Base-by-base conservation (phyloP, 2,888 invertebrate species). In the Eupithecia insigniata region DNA sequence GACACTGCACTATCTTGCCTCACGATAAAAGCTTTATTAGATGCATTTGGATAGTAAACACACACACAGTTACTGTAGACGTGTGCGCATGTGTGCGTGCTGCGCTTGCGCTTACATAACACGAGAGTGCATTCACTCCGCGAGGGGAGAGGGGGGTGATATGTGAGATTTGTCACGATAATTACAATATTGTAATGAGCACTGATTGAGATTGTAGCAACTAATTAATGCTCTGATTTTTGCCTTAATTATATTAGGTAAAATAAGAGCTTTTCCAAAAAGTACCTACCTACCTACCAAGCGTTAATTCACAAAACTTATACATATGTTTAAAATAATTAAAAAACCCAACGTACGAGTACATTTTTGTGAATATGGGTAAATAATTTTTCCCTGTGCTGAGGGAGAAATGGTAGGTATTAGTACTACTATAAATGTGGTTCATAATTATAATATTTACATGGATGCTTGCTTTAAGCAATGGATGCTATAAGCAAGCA, bases 71-170 rank as follows among this genome's bases (percentile, higher is more conserved):
- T 26, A 16, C 26, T 26, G 60, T 7, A 65, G 66, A 71, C 75
- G 66, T 22, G 58, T 73, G 22, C 69, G 61, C 67, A 68, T 74
- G 80, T 80, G 82, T 85, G 86, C 79, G 83, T 79, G 83, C 78
- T 80, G 80, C 80, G 84, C 82, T 79, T 80, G 83, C 81, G 85
- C 85, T 92, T 92, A 91, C 89, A 87, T 92, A 92, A 92, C 88
- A 84, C 90, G 90, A 90, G 92, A 92, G 93, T 92, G 92, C 93
- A 92, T 92, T 92, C 90, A 92, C 92, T 91, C 87, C 79, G 83
- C 79, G 74, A 71, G 66, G 74, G 82, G 76, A 70, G 79, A 75
- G 73, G 74, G 78, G 87, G 83, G 86, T 83, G 86, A 87, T 81
- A 81, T 80, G 77, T 76, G 78, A 80, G 80, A 84, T 80, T 79